Conservation (phyloP, 2,113 vertebrate genomes). For the Chionis minor region DNA sequence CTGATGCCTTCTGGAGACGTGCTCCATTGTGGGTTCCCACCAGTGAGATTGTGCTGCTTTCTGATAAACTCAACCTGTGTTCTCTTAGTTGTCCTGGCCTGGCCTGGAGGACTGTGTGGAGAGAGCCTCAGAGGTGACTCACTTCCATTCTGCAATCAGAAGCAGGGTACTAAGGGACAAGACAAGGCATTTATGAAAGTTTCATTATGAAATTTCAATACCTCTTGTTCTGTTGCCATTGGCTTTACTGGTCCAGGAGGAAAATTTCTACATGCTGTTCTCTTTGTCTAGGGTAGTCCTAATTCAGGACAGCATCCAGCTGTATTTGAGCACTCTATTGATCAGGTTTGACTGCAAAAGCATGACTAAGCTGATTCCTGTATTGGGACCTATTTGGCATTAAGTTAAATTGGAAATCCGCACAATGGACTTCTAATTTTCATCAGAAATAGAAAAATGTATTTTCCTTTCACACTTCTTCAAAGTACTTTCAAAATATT, state of each 20-base stretch:
- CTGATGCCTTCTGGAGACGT: background rate
- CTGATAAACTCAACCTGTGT: background rate
- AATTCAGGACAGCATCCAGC: background rate
- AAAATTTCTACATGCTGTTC: background rate
- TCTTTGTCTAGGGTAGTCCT: background rate
- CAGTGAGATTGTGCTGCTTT: background rate
- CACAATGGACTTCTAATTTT: background rate
- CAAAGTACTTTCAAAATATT: conserved; percentile 10
- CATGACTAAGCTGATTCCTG: background rate
- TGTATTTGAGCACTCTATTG: background rate
- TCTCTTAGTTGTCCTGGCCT: background rate
- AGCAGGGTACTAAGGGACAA: background rate
- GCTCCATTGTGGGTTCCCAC: background rate
- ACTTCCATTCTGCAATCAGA: background rate
- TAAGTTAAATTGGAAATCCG: background rate
- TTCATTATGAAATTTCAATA: background rate
- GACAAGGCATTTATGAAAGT: background rate
- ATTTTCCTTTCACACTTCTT: background rate
- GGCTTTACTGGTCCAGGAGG: background rate
- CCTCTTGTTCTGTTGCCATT: background rate
- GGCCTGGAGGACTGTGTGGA: too few relatives aligned
- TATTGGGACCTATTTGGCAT: background rate
- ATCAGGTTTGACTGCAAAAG: background rate
- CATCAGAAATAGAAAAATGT: background rate
- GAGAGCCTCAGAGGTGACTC: background rate